phyloP scores from a whole-genome alignment of 2,888 invertebrate species.

The Nemotelus pantherinus region DNA sequence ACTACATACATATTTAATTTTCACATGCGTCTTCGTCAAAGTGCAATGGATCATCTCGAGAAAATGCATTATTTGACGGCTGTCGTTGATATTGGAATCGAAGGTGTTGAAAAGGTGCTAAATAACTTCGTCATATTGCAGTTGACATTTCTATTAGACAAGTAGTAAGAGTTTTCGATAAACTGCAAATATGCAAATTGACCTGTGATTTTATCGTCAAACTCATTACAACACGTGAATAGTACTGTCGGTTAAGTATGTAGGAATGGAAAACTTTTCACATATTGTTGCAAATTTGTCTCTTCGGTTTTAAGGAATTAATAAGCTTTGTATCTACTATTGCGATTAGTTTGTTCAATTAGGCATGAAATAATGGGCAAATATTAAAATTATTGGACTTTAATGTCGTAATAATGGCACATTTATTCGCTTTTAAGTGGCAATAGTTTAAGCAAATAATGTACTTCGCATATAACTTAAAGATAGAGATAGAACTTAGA shows the following conservation, averaged over 20 bases:
- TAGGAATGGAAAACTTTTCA: neutral
- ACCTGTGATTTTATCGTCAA: too few relatives aligned
- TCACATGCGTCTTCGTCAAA: neutral
- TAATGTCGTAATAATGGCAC: neutral
- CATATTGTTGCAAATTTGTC: too few relatives aligned
- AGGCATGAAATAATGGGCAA: neutral
- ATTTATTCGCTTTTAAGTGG: too few relatives aligned
- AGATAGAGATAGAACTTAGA: too few relatives aligned
- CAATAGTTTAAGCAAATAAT: too few relatives aligned
- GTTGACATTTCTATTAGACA: conserved; percentile 1
- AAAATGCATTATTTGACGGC: too few relatives aligned
- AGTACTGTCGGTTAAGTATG: too few relatives aligned
- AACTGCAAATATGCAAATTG: neutral
- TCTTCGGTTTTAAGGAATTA: neutral
- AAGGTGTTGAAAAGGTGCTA: conserved; percentile 42
- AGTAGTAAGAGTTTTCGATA: conserved; percentile 2
- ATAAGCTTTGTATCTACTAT: neutral
- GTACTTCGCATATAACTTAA: too few relatives aligned
- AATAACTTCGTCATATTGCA: conserved; percentile 20
- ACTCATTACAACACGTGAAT: too few relatives aligned
- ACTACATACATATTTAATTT: neutral
- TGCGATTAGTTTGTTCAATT: conserved; percentile 3
- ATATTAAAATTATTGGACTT: neutral
- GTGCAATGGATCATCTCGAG: too few relatives aligned
- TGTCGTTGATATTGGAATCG: neutral